Evolutionary conservation across 2,888 invertebrate species (phyloP).

Genomic region (Catocala nupta): DNA sequence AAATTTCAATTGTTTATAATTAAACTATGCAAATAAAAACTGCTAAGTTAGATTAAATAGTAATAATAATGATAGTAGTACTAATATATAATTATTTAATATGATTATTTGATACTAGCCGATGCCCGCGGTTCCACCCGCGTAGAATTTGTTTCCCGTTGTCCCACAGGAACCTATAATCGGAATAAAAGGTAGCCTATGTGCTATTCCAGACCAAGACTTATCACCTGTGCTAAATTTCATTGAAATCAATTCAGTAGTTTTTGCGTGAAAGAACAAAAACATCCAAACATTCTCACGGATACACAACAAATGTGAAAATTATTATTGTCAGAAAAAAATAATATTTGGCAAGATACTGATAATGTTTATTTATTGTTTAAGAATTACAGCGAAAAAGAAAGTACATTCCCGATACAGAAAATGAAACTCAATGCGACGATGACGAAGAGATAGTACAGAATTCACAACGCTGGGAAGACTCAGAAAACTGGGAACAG

Average conservation of each 20-base stretch:
- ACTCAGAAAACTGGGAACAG: slow-evolving; percentile 34
- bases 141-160: slow-evolving; percentile 24
- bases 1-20: slow-evolving; percentile 27
- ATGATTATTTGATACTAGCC: slow-evolving; percentile 26
- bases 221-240: slow-evolving; percentile 25
- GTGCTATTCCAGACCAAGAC: slow-evolving; percentile 24
- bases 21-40: slow-evolving; percentile 29
- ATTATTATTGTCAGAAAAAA: slow-evolving; percentile 26
- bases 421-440: slow-evolving; percentile 42
- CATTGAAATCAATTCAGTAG: too few relatives aligned
- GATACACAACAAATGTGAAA: slow-evolving; percentile 30
- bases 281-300: slow-evolving; percentile 21
- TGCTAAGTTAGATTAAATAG: slow-evolving; percentile 31
- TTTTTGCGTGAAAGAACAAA: slow-evolving; percentile 16
- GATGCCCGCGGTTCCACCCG: slow-evolving; percentile 18
- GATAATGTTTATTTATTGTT: slow-evolving; percentile 33
- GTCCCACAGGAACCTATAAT: slow-evolving; percentile 23
- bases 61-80: slow-evolving; percentile 28
- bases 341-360: slow-evolving; percentile 25
- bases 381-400: slow-evolving; percentile 39
- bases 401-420: slow-evolving; percentile 41
- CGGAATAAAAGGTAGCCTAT: slow-evolving; percentile 24
- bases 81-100: slow-evolving; percentile 24
- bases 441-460: slow-evolving; percentile 35
- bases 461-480: slow-evolving; percentile 36